Conservation (phyloP, 2,888 invertebrate species). For the Hetaerina titia region DNA sequence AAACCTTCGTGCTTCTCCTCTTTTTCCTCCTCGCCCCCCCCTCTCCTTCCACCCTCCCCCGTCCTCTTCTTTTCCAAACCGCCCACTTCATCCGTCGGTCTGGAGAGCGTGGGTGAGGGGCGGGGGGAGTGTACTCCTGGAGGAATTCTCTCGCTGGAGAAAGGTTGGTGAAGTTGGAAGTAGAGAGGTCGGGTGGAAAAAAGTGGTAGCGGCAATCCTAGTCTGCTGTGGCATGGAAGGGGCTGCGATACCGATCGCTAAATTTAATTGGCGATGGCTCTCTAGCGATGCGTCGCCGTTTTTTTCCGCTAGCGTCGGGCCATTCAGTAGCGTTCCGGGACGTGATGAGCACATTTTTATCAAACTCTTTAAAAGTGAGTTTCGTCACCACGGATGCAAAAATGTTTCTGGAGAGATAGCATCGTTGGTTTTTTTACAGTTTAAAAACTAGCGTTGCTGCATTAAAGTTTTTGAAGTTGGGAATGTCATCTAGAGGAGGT, state of each 20-base stretch:
- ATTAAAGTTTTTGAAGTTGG: too few relatives aligned
- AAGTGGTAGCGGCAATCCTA: background rate
- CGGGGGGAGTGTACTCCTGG: background rate
- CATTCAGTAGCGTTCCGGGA: background rate
- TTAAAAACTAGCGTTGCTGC: too few relatives aligned
- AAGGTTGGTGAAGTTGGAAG: background rate
- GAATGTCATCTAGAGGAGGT: too few relatives aligned
- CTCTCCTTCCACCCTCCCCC: background rate
- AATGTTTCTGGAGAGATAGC: too few relatives aligned
- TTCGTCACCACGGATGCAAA: background rate
- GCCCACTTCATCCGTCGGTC: too few relatives aligned
- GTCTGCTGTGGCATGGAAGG: background rate
- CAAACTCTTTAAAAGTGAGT: background rate
- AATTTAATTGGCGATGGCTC: constrained; percentile 10
- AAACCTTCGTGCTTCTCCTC: background rate
- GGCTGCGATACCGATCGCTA: background rate
- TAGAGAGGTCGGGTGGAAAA: background rate
- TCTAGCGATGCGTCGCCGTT: background rate
- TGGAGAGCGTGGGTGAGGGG: background rate
- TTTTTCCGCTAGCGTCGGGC: background rate
- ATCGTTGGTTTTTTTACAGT: too few relatives aligned
- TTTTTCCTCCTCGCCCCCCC: background rate
- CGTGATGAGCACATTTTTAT: background rate
- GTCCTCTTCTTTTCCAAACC: background rate
- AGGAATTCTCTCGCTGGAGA: background rate